A percentile compares a stretch with the other conserved stretches of the same genome.
phyloP scores from a whole-genome alignment of 2,797 vertebrate genomes.

The Darevskia nairensis region DNA sequence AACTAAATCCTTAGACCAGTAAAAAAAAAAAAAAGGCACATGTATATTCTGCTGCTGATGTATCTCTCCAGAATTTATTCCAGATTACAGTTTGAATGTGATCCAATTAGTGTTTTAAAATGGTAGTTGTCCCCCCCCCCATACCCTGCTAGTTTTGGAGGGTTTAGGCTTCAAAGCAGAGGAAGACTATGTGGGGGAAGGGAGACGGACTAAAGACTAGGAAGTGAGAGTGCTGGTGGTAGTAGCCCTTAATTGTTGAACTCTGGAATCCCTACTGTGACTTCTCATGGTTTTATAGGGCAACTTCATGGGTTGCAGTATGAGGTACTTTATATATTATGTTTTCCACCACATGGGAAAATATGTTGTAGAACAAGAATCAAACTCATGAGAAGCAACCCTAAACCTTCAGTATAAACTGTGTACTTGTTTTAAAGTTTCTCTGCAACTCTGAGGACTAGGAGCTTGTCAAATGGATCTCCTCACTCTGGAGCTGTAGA shows the following conservation, averaged over 20 bases:
- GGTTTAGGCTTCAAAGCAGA: neutral
- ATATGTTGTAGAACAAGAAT: neutral
- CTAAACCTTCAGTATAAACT: neutral
- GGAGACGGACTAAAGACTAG: neutral
- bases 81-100: neutral
- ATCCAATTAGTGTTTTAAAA: neutral
- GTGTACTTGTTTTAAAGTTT: neutral
- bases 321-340: neutral
- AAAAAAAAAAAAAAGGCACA: neutral
- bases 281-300: neutral
- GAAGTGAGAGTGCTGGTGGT: neutral
- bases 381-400: too few relatives aligned
- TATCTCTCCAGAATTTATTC: neutral
- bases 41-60: neutral
- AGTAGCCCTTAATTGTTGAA: constrained; percentile 5
- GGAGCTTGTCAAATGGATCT: neutral
- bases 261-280: neutral
- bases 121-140: neutral
- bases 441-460: neutral
- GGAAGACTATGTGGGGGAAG: neutral
- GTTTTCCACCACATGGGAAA: neutral
- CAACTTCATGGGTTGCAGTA: neutral
- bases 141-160: neutral
- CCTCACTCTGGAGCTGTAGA: neutral
- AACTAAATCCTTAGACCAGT: neutral